Evolutionary conservation across 64 coral and sea anemone species (phyloP), one percentile per base, ranked within the genome.

Genomic region (Porites australiensis): DNA sequence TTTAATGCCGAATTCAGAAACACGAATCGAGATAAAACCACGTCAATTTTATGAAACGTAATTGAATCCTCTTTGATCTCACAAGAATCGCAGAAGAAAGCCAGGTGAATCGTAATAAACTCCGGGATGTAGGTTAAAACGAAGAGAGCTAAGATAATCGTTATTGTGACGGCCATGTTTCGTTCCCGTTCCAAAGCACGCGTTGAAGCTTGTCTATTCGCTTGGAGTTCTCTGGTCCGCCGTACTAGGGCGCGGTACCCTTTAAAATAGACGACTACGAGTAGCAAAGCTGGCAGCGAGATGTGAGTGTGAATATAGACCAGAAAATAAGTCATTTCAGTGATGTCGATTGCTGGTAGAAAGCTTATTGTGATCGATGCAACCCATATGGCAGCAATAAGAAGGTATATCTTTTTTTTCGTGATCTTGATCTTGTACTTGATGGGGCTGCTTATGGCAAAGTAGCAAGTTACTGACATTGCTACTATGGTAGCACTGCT

Each of bases 291-390:
- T 2, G 80, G 80, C 23, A 67, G 4, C 15, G 80, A 83, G 14
- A 83, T 66, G 61, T 83, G 80, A 6, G 80, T 83, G 80, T 83
- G 80, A 47, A 62, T 64, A 68, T 83, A 83, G 20, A 83, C 10
- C 4, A 83, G 80, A 37, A 83, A 20, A 6, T 49, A 83, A 14
- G 62, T 83, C 43, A 21, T n/a, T 67, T 83, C 60, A 46, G 80
- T 37, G 3, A 83, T 45, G 6, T 49, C 50, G 0, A 45, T 67
- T 3, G 62, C 80, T 1, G 80, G 80, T 66, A 83, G 45, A 67
- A 64, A 68, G 46, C 80, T 50, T 8, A 83, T 67, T 3, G 67
- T 4, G 1, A 62, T 13, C 16, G 80, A 67, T 83, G 50, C 6
- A 3, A 68, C 8, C 61, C 80, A 83, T 10, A 66, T 50, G 16